These are phyloP conservation scores for Pyrgus malvae DNA, from an alignment of 2,888 invertebrate species.

Conservation along the genomic window DNA sequence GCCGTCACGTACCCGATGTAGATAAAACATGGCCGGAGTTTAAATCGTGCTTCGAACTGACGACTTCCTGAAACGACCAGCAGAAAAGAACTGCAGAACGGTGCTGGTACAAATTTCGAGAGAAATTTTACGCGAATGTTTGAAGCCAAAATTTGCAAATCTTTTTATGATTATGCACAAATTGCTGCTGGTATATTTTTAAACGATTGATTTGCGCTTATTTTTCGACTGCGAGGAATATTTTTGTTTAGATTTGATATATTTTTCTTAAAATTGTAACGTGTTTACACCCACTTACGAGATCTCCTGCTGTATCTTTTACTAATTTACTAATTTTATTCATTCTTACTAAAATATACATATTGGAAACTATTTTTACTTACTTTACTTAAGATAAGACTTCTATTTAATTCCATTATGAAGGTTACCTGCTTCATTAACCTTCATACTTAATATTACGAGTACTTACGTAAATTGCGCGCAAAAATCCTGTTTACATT, in stretches of 20 bases:
- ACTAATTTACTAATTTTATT: no score
- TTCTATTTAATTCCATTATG: neutral
- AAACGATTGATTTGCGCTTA: no score
- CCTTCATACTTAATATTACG: neutral
- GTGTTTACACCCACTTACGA: no score
- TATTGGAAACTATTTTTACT: no score
- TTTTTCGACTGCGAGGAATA: no score
- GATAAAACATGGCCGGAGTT: slow-evolving; percentile 72
- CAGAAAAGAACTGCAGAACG: slow-evolving; percentile 40
- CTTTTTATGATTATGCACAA: no score
- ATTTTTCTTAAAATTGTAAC: no score
- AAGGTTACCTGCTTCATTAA: neutral
- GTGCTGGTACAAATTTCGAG: neutral
- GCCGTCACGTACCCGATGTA: slow-evolving; percentile 66
- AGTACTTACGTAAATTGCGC: slow-evolving; percentile 8
- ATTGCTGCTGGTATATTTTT: no score
- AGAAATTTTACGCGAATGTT: neutral
- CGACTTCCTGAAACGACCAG: slow-evolving; percentile 50
- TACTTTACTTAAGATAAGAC: neutral
- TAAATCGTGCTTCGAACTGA: slow-evolving; percentile 58
- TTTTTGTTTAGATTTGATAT: no score
- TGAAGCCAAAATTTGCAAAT: no score
- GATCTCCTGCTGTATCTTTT: no score
- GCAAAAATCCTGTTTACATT: slow-evolving; percentile 17
- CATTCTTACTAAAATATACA: no score